Percentiles rank a stretch among this genome's conserved stretches.
phyloP scores from a whole-genome alignment of 2,113 vertebrate genomes.

The Atrichornis clamosus region DNA sequence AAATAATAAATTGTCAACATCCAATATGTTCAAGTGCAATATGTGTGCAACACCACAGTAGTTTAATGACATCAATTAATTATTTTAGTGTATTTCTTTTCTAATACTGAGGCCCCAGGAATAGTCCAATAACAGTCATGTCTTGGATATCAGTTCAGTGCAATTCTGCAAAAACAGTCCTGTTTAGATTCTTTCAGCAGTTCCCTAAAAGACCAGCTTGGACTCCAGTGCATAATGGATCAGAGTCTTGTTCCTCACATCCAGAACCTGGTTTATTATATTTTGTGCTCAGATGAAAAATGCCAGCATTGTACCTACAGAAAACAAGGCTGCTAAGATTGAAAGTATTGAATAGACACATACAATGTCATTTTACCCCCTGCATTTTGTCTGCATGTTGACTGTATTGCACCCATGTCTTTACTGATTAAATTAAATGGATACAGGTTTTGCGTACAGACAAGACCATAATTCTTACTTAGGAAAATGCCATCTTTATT shows the following conservation, averaged over 20 bases:
- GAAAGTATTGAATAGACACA: not conserved
- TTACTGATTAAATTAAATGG: constrained; percentile 33
- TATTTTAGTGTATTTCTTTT: constrained; percentile 1
- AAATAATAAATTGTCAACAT: constrained; percentile 13
- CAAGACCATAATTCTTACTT: not conserved
- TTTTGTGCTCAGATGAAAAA: not conserved
- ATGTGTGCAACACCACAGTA: not conserved
- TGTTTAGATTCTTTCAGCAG: not conserved
- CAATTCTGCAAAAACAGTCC: not conserved
- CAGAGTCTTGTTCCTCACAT: not conserved
- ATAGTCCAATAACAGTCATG: not conserved
- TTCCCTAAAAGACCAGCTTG: not conserved
- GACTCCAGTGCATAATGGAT: not conserved
- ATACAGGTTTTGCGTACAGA: constrained; percentile 9
- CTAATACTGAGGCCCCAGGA: not conserved
- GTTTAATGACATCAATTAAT: constrained; percentile 19
- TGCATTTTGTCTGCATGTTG: not conserved
- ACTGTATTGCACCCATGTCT: not conserved
- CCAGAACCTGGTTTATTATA: not conserved
- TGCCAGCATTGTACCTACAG: not conserved
- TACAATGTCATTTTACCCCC: not conserved
- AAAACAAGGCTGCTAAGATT: not conserved
- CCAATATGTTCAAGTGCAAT: not conserved
- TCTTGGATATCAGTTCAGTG: not conserved
- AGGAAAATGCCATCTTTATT: not conserved